Evolutionary conservation across 2,888 invertebrate genomes (phyloP), one percentile per base, ranked within the genome.

Genomic region (Sussaba pulchella): DNA sequence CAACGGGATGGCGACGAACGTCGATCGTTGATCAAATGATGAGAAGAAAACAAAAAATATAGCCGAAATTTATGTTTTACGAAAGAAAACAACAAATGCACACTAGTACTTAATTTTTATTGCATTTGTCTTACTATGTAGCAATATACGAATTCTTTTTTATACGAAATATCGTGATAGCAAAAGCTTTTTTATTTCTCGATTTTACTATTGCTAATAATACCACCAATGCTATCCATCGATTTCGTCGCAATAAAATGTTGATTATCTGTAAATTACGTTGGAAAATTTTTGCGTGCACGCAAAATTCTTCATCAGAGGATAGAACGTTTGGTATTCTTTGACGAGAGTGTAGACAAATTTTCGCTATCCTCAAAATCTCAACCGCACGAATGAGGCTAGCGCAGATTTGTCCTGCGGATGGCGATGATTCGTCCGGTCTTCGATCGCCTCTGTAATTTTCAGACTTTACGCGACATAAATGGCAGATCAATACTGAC

Each of bases 101-200:
- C 71, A 59, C 41, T 80, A 73, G 78, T 82, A 82, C 82, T 82
- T 82, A 82, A 82, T 81, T 77, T 81, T 82, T 61, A 78, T 81
- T 70, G 69, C 66, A 78, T 77, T 81, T 81, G 73, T 73, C 64
- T 54, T 64, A 54, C 52, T 57, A 54, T 73, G 61, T 63, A 77
- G 72, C 45, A 47, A 21, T 72, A 77, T 77, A 77, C 66, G 64
- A 64, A 54, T 75, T 66, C 36, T 69, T 73, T 76, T 79, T 63
- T 73, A 71, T 66, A 57, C 31, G 50, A 61, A 71, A 43, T 31
- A 54, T 64, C 73, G 54, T 64, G 19, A 73, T 64, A 54, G 73
- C 43, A 52, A 54, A 43, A 73, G 50, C 36, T 31, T 31, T 64
- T 73, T 73, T 64, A 73, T 73, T 73, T 64, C 64, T 64, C 64